Base-by-base conservation (phyloP, 1,140 invertebrate species). In the Nephotettix cincticeps region DNA sequence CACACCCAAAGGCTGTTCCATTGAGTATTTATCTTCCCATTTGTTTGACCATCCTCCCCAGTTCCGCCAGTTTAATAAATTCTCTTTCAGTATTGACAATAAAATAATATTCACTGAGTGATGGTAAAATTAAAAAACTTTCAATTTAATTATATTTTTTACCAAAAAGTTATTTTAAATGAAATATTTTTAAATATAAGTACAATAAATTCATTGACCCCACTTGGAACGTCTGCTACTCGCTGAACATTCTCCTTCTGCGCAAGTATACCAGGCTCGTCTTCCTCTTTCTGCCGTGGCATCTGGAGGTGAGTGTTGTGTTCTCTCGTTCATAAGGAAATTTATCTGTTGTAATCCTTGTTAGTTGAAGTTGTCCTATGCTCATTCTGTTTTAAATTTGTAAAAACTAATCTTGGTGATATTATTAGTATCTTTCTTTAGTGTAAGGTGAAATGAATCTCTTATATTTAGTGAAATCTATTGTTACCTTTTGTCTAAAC, bases 281-380 rank as follows among this genome's bases (percentile, higher is more conserved):
- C 81, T 80, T 79, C 81, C 82, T 84, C 84, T 85, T 85, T 85
- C 84, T 84, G 81, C 81, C 80, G 82, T 84, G 80, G 84, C 81
- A 82, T 80, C 81, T 82, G 76, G 80, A 85, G 84, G 84, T 85
- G 83, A 85, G 84, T 84, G 80, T 79, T 79, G 74, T 79, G 80
- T 73, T 74, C 72, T 79, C 74, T 45, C 72, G 68, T 43, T 73
- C 72, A 51, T 63, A 71, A 43, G 32, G 27, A 70, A 67, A 36
- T n/a, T 75, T 76, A 80, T 81, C 82, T 79, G 76, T 71, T 79
- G 76, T 61, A 25, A 61, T 61, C 56, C 32, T 36, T 36, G 4
- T 4, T 14, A 6, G 32, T 36, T 6, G 32, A 6, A 14, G 14
- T 36, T 6, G 4, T 36, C 14, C 4, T 36, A 6, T 4, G 4